A percentile compares a stretch with the other conserved stretches of the same genome.
These are phyloP conservation scores for Smithornis capensis DNA, from an alignment of 2,113 vertebrate species.

Conservation along the genomic window DNA sequence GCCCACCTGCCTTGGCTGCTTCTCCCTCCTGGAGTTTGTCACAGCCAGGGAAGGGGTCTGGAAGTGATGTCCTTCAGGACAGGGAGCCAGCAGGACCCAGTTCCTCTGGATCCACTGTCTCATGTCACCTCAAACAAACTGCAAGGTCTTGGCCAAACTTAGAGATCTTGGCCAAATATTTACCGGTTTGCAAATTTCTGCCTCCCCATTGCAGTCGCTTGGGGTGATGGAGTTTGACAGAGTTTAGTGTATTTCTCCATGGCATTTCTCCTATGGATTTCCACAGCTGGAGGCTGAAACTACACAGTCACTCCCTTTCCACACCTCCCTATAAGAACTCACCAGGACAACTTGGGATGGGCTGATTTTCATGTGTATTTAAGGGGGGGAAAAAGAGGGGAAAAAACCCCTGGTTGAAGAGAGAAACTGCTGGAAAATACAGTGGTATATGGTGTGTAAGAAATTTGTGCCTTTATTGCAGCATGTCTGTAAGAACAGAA, in stretches of 20 bases:
- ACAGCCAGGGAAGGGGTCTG: background rate
- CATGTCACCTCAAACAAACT: background rate
- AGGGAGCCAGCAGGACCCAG: background rate
- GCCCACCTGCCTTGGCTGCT: background rate
- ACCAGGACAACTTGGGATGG: accelerated
- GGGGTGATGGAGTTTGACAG: background rate
- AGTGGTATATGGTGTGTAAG: background rate
- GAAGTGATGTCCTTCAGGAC: background rate
- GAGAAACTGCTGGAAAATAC: background rate
- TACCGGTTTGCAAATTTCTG: background rate
- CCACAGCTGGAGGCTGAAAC: background rate
- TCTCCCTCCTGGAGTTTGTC: background rate
- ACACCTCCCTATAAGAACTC: background rate
- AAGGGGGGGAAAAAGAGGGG: background rate
- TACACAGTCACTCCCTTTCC: background rate
- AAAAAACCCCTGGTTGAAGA: background rate
- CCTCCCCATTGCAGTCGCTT: background rate
- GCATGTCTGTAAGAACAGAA: background rate
- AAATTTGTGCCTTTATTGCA: background rate
- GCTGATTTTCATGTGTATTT: background rate
- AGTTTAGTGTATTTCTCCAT: background rate
- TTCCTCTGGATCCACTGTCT: background rate
- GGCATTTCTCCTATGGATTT: background rate
- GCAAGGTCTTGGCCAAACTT: background rate
- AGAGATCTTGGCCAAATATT: background rate